Conservation (phyloP, 1,140 invertebrate genomes). For the Condylostylus longicornis region DNA sequence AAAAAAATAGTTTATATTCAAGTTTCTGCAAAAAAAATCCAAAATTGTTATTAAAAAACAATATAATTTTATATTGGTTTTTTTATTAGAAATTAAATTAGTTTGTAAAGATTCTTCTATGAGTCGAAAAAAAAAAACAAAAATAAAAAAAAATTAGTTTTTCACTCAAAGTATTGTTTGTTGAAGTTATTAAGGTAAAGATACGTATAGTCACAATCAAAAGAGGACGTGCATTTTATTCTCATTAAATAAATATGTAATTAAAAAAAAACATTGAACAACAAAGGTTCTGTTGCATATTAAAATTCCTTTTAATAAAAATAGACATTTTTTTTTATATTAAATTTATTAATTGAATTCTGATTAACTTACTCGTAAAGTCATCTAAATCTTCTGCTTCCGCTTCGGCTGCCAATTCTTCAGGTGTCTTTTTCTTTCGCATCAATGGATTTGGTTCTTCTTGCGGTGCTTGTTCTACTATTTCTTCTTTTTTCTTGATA, state of each 20-base stretch:
- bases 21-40: no score
- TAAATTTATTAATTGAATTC: no score
- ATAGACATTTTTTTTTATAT: no score
- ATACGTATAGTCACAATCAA: neutral
- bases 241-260: neutral
- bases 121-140: no score
- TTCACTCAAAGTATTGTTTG: no score
- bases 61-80: no score
- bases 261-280: neutral
- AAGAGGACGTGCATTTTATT: neutral
- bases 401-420: constrained; percentile 86
- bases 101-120: no score
- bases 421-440: constrained; percentile 96
- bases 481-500: constrained; percentile 91
- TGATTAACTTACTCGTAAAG: constrained; percentile 77
- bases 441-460: constrained; percentile 79
- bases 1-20: no score
- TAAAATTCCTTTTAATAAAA: no score
- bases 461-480: constrained; percentile 56
- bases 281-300: neutral
- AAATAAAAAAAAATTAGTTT: no score
- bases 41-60: no score
- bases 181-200: neutral
- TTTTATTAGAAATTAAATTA: no score
- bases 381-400: constrained; percentile 90